Percentiles rank a stretch among this genome's conserved stretches.
Conservation (phyloP, 2,797 vertebrate species). For the Gobio occitaniae region DNA sequence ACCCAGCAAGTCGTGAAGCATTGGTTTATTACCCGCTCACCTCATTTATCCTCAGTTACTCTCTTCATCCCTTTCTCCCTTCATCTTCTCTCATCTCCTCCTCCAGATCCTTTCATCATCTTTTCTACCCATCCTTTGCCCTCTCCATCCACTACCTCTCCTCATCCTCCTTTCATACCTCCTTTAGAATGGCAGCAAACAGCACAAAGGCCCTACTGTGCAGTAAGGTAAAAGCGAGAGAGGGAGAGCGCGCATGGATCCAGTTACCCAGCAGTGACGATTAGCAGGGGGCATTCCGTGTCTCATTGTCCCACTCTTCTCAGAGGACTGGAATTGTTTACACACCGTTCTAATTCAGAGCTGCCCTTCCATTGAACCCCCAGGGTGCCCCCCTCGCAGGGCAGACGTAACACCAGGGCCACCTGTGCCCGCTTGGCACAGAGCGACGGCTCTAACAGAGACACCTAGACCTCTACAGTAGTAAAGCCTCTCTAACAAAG, state of each 20-base stretch:
- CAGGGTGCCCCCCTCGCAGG: slow-evolving; percentile 45
- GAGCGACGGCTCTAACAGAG: slow-evolving; percentile 20
- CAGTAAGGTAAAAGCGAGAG: slow-evolving; percentile 60
- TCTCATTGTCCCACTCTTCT: slow-evolving; percentile 62
- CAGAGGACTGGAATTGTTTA: slow-evolving; percentile 69
- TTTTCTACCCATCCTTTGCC: slow-evolving; percentile 34
- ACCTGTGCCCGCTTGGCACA: slow-evolving; percentile 52
- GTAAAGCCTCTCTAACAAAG: not conserved
- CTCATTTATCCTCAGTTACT: slow-evolving; percentile 12
- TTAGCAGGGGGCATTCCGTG: slow-evolving; percentile 62
- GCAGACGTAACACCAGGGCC: slow-evolving; percentile 47
- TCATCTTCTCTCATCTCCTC: slow-evolving; percentile 2
- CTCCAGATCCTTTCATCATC: slow-evolving; percentile 33
- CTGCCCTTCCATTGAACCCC: slow-evolving; percentile 56
- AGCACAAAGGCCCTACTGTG: slow-evolving; percentile 76
- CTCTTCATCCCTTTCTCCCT: not conserved
- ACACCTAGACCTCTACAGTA: slow-evolving; percentile 6
- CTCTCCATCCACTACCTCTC: slow-evolving; percentile 29
- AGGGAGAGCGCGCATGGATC: slow-evolving; percentile 67
- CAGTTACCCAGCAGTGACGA: slow-evolving; percentile 71
- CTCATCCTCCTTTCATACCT: slow-evolving; percentile 40
- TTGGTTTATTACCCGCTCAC: not conserved
- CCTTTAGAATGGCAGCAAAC: slow-evolving; percentile 53
- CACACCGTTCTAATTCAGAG: slow-evolving; percentile 61
- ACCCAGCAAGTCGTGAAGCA: not conserved